Conservation (phyloP, 2,888 invertebrate species). For the Drosophila ochracea region DNA sequence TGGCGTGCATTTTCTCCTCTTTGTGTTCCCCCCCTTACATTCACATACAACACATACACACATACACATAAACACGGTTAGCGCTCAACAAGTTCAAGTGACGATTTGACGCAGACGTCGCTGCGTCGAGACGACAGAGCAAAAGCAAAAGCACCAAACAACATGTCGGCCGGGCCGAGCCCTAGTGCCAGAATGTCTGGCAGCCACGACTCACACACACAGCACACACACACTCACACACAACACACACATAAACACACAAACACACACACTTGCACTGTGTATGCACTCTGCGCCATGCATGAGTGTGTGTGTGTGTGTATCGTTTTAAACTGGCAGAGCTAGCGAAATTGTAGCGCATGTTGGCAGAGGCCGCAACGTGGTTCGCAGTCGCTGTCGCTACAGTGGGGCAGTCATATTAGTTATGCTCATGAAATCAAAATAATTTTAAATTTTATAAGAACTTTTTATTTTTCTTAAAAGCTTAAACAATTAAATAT, state of each 20-base stretch:
- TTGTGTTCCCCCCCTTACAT: background rate
- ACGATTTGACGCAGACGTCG: slow-evolving; percentile 59
- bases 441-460: background rate
- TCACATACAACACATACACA: background rate
- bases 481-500: background rate
- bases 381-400: slow-evolving; percentile 48
- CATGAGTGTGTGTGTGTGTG: background rate
- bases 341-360: slow-evolving; percentile 77
- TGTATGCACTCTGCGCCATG: slow-evolving; percentile 29
- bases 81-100: slow-evolving; percentile 69
- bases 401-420: slow-evolving; percentile 54
- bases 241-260: slow-evolving; percentile 6
- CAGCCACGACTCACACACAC: slow-evolving; percentile 71
- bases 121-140: slow-evolving; percentile 42
- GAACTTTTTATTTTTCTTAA: background rate
- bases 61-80: slow-evolving; percentile 13
- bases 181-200: slow-evolving; percentile 84
- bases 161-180: slow-evolving; percentile 58
- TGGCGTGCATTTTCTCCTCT: slow-evolving; percentile 26
- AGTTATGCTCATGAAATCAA: background rate
- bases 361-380: slow-evolving; percentile 65
- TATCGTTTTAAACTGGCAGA: slow-evolving; percentile 58
- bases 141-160: slow-evolving; percentile 55
- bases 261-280: slow-evolving; percentile 1
- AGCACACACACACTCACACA: slow-evolving; percentile 23